Evolutionary conservation across 2,113 vertebrate species (phyloP).

Genomic region (Apaloderma vittatum): DNA sequence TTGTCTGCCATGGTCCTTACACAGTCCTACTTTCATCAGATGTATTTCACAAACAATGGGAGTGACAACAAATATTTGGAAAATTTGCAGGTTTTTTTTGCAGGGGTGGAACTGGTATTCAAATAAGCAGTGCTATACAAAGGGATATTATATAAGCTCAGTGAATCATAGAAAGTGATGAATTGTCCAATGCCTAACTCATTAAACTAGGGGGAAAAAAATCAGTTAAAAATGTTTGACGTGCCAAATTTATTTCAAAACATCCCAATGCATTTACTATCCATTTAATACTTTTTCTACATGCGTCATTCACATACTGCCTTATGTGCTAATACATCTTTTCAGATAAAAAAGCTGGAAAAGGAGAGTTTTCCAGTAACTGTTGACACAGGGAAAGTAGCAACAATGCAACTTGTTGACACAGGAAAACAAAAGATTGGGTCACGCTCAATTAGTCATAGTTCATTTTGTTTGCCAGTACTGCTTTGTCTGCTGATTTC

Average conservation of each 20-base stretch:
- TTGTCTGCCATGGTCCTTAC: background rate
- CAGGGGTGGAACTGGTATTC: background rate
- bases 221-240: background rate
- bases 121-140: background rate
- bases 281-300: background rate
- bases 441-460: background rate
- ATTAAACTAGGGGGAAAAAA: background rate
- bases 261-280: background rate
- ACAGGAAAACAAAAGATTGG: background rate
- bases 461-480: background rate
- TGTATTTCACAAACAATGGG: background rate
- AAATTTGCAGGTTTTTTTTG: constrained; percentile 18
- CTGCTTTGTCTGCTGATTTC: background rate
- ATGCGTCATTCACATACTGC: background rate
- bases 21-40: background rate
- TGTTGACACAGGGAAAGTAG: background rate
- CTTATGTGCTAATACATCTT: background rate
- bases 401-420: background rate
- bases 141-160: constrained; percentile 6
- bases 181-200: background rate
- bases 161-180: constrained; percentile 7
- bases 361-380: background rate
- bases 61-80: background rate
- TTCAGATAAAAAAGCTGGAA: background rate
- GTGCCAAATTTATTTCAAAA: background rate